phyloP scores from a whole-genome alignment of 1,140 invertebrate species.

The Platyura marginata region DNA sequence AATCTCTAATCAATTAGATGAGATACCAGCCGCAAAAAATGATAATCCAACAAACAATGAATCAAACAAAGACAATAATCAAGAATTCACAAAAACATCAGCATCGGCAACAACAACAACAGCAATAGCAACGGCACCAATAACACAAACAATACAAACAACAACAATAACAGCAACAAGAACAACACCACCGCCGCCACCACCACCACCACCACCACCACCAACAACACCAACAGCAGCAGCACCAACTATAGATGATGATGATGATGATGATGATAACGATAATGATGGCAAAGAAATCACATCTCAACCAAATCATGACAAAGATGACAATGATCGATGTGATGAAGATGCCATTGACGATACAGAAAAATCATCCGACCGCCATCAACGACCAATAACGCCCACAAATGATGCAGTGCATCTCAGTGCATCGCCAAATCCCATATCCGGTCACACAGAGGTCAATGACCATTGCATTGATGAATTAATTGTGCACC shows the following conservation, averaged over 20 bases:
- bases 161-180: constrained; percentile 4
- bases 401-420: not conserved
- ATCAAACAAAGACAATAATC: no score
- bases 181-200: constrained; percentile 6
- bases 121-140: no score
- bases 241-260: not conserved
- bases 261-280: constrained; percentile 2
- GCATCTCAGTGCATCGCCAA: not conserved
- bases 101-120: no score
- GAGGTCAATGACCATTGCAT: no score
- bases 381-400: not conserved
- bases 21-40: not conserved
- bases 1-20: not conserved
- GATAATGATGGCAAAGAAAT: not conserved
- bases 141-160: no score
- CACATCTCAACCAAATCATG: not conserved
- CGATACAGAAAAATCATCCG: not conserved
- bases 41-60: not conserved
- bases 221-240: not conserved
- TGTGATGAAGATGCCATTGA: not conserved
- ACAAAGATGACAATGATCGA: not conserved
- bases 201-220: not conserved
- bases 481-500: no score
- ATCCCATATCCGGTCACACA: not conserved
- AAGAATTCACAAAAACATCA: not conserved